Percentiles rank a stretch among this genome's conserved stretches.
Conservation (phyloP, 2,797 vertebrate species). For the Knipowitschia caucasica region DNA sequence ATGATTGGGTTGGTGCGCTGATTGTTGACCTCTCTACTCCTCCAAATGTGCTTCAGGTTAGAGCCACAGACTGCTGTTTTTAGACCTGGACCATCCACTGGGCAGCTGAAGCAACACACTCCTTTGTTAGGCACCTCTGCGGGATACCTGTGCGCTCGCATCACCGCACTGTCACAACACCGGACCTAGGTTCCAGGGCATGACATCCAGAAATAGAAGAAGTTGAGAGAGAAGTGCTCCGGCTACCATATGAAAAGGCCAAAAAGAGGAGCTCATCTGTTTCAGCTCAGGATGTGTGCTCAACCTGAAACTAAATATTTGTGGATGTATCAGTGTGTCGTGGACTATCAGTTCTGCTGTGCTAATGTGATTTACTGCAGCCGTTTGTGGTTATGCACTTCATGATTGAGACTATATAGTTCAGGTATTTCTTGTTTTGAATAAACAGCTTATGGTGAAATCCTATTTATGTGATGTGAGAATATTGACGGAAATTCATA, state of each 20-base stretch:
- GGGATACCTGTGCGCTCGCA: slow-evolving; percentile 27
- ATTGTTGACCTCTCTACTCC: slow-evolving; percentile 38
- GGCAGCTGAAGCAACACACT: slow-evolving; percentile 53
- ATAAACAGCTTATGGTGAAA: background rate
- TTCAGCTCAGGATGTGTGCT: slow-evolving; percentile 21
- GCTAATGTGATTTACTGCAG: slow-evolving; percentile 11
- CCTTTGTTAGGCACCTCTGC: slow-evolving; percentile 34
- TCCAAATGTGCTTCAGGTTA: slow-evolving; percentile 64
- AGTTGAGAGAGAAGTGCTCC: slow-evolving; percentile 13
- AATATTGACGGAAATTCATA: background rate
- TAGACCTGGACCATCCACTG: slow-evolving; percentile 37
- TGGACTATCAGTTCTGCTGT: background rate
- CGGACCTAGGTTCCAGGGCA: slow-evolving; percentile 5
- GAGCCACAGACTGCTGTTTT: slow-evolving; percentile 47
- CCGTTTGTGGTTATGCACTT: slow-evolving; percentile 3
- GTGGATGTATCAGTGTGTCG: slow-evolving; percentile 2
- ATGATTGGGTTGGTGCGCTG: slow-evolving; percentile 36
- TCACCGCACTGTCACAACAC: slow-evolving; percentile 37
- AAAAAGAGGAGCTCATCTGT: slow-evolving; percentile 26
- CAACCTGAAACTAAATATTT: slow-evolving; percentile 22
- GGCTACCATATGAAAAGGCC: background rate
- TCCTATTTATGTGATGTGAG: background rate
- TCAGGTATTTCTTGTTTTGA: background rate
- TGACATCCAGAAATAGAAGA: slow-evolving; percentile 10
- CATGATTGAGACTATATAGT: background rate